Percentiles rank a stretch among this genome's conserved stretches.
Evolutionary conservation across 2,797 vertebrate species (phyloP).

Genomic region (Pantherophis alleghaniensis): DNA sequence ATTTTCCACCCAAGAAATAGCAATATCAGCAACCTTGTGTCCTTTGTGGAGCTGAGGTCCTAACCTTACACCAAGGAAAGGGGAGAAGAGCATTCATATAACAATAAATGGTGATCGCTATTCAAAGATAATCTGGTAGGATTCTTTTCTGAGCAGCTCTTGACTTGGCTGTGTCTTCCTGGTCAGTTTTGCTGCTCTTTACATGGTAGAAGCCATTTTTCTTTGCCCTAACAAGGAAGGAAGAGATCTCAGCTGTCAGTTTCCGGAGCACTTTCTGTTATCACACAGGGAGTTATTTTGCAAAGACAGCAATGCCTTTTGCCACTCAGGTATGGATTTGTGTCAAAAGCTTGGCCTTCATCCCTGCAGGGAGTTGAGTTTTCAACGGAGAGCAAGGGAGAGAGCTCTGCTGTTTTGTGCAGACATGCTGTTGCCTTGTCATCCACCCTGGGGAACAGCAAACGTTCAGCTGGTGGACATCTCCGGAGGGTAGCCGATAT

Average conservation of each 20-base stretch:
- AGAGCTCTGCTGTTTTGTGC: fast-evolving
- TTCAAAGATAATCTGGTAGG: neutral
- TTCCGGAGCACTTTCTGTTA: slow-evolving; percentile 7
- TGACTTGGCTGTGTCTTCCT: slow-evolving; percentile 2
- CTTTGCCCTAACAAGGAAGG: neutral
- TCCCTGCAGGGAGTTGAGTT: slow-evolving; percentile 16
- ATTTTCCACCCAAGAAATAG: neutral
- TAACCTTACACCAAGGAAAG: neutral
- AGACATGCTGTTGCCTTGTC: neutral
- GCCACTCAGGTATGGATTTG: slow-evolving; percentile 25
- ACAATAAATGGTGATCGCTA: neutral
- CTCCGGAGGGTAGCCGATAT: neutral
- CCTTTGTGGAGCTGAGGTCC: neutral
- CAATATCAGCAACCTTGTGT: neutral
- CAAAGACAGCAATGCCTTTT: slow-evolving; percentile 25
- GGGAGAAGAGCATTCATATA: neutral
- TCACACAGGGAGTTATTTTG: neutral
- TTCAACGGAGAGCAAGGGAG: neutral
- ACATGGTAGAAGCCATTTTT: neutral
- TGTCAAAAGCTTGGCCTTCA: neutral
- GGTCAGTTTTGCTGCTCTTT: neutral
- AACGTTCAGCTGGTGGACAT: neutral
- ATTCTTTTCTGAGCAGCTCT: neutral
- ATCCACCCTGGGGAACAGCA: neutral
- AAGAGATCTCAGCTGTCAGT: neutral